Evolutionary conservation across 2,113 vertebrate genomes (phyloP).

Genomic region (Pipra filicauda): DNA sequence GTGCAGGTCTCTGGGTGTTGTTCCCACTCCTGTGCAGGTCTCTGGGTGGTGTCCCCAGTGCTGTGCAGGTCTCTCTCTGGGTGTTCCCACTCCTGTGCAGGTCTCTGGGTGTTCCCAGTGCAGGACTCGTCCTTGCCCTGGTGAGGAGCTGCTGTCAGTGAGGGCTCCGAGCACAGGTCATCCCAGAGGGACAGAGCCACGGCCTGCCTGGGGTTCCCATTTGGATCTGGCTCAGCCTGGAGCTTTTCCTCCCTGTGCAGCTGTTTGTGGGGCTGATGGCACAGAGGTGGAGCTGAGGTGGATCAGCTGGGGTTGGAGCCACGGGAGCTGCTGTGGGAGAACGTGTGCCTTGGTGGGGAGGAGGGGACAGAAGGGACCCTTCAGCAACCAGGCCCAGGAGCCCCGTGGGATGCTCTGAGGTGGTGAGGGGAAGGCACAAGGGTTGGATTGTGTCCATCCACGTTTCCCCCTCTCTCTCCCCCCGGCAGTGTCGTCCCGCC

Average conservation of each 20-base stretch:
- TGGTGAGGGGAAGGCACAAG: not conserved
- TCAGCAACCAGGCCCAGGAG: not conserved
- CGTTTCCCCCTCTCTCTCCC: not conserved
- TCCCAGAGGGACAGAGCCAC: not conserved
- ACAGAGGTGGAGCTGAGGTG: not conserved
- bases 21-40: no score
- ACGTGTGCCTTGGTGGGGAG: not conserved
- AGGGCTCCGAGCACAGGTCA: not conserved
- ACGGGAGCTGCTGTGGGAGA: not conserved
- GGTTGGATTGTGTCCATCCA: not conserved
- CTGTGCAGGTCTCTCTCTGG: no score
- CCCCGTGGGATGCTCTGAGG: not conserved
- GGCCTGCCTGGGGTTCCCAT: not conserved
- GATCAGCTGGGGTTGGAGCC: not conserved
- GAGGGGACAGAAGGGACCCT: not conserved
- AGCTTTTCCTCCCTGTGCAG: not conserved
- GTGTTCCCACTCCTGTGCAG: not conserved
- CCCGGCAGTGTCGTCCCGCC: slow-evolving; percentile 84
- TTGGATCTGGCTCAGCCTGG: not conserved
- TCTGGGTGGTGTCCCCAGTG: no score
- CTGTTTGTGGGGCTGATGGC: no score
- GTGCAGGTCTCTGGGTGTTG: no score
- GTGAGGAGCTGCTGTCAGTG: not conserved
- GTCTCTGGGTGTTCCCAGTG: not conserved
- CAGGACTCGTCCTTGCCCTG: not conserved